These are phyloP conservation scores for Coreoperca whiteheadi DNA, from an alignment of 2,113 vertebrate genomes.

Conservation along the genomic window DNA sequence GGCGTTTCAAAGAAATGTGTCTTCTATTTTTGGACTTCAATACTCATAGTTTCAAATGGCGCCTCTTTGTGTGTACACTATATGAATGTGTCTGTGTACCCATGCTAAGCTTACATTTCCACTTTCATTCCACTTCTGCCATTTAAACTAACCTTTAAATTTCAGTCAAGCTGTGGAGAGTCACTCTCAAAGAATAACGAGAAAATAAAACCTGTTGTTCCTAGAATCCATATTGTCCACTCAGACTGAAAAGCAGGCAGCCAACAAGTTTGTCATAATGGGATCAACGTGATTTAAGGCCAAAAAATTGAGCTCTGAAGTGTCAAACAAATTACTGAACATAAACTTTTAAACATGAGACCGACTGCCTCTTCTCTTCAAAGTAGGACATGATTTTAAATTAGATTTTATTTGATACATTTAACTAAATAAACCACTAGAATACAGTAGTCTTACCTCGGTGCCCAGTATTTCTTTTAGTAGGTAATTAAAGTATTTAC, in stretches of 20 bases:
- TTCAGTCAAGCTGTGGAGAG: conserved; percentile 6
- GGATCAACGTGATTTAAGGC: conserved; percentile 16
- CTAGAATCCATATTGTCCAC: background rate
- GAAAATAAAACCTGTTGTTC: background rate
- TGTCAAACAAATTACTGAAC: background rate
- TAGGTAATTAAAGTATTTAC: background rate
- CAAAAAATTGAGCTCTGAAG: background rate
- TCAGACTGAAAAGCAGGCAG: conserved; percentile 10
- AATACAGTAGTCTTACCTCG: background rate
- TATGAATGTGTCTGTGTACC: background rate
- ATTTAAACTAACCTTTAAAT: conserved; percentile 22
- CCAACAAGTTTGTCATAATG: conserved; percentile 2
- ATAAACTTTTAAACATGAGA: background rate
- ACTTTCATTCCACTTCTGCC: conserved; percentile 26
- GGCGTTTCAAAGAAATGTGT: background rate
- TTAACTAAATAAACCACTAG: background rate
- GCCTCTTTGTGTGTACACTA: background rate
- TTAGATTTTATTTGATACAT: background rate
- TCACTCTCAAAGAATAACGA: background rate
- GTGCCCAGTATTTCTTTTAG: background rate
- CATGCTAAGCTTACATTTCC: conserved; percentile 7
- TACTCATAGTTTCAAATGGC: background rate
- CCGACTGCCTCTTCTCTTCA: background rate
- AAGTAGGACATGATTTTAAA: background rate
- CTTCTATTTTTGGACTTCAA: background rate